Evolutionary conservation across 1,140 invertebrate species (phyloP), one percentile per base, ranked within the genome.

Genomic region (Hylyphantes graminicola): DNA sequence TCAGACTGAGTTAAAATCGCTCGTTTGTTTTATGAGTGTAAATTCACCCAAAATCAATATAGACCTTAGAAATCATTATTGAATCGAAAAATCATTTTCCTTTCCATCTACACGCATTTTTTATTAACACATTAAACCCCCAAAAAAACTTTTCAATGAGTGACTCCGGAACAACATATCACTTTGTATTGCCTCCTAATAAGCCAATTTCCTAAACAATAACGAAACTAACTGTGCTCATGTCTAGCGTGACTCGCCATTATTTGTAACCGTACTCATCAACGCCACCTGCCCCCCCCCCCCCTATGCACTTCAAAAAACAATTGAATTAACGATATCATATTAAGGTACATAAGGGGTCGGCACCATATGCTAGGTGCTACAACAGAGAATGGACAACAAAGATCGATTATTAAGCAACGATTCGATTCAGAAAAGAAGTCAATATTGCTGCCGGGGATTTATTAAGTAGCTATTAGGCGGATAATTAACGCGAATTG

Each of bases 261-360:
- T 78, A 78, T 78, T 78, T 78, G 76, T 78, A 78, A 17, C 63
- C n/a, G 53, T 51, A 67, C 76, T 78, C 76, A 78, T 78, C 76
- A 67, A 54, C 76, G 35, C 76, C 76, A 78, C 76, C 76, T 78
- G 76, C 67, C 67, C 51, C 7, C 51, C 54, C n/a, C 1, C 63
- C 11, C 35, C 54, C n/a, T n/a, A 35, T 35, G 35, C 35, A 35
- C 35, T 35, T 35, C 35, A 48, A 35, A 54, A 53, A 65, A 65
- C 63, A 65, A 67, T 65, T 35, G 61, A 4, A 12, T 35, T 35
- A 35, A 35, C 35, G 35, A 35, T 35, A 35, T 35, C 35, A 35
- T 35, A 35, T 35, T 35, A 35, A n/a, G 35, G 35, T 35, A 35
- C 35, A 35, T 35, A 48, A 48, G 7, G 68, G 35, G 50, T 9